Conservation (phyloP, 1,140 invertebrate genomes). For the Achroia grisella region DNA sequence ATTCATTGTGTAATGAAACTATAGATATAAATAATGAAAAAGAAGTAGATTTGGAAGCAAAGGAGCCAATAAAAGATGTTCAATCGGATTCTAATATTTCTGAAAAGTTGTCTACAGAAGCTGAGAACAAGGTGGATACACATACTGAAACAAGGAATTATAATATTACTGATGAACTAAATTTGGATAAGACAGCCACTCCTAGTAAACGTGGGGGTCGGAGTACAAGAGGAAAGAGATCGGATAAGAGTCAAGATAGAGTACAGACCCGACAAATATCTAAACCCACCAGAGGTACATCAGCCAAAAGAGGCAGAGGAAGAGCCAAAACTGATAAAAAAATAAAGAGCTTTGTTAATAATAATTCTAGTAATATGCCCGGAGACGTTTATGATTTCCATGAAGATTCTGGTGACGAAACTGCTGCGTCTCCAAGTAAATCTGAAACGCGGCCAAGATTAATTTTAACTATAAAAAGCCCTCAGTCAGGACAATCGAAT, state of each 20-base stretch:
- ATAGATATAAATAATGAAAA: conserved; percentile 29
- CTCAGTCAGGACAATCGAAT: conserved; percentile 54
- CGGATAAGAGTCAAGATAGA: conserved; percentile 62
- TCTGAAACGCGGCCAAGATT: conserved; percentile 79
- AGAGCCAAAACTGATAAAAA: conserved; percentile 74
- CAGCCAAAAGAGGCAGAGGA: conserved; percentile 67
- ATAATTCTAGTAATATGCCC: conserved; percentile 63
- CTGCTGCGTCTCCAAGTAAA: conserved; percentile 60
- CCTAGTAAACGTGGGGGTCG: conserved; percentile 68
- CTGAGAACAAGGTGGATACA: conserved; percentile 4
- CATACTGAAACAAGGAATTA: conserved; percentile 4
- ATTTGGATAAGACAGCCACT: conserved; percentile 20
- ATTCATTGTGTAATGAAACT: conserved; percentile 72
- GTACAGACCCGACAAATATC: conserved; percentile 75
- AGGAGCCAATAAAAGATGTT: conserved; percentile 10
- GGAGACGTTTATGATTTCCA: conserved; percentile 89
- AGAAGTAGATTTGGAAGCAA: conserved; percentile 10
- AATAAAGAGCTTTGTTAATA: conserved; percentile 70
- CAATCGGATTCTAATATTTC: neutral
- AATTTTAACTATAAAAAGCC: conserved; percentile 87
- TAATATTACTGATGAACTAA: conserved; percentile 15
- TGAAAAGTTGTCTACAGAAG: neutral
- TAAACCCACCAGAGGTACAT: conserved; percentile 70
- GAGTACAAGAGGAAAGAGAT: conserved; percentile 70
- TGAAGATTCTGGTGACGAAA: conserved; percentile 86